Conservation (phyloP, 2,113 vertebrate species). For the Herpailurus yagouaroundi region DNA sequence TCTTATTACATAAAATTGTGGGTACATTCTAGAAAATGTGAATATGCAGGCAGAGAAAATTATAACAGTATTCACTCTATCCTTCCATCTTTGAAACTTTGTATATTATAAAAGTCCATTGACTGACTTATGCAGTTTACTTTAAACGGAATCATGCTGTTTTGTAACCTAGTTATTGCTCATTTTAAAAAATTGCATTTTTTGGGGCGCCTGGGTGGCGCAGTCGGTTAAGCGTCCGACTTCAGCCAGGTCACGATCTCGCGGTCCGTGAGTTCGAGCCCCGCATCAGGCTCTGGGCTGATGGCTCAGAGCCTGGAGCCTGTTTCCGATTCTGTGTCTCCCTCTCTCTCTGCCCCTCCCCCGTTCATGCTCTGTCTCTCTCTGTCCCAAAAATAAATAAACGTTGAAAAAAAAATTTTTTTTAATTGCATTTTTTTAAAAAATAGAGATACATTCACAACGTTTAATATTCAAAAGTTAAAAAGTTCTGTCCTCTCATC, state of each 20-base stretch:
- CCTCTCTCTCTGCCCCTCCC: no score
- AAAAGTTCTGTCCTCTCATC: background rate
- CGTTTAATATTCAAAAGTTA: background rate
- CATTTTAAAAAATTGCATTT: background rate
- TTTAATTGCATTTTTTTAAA: background rate
- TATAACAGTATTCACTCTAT: slow-evolving; percentile 20
- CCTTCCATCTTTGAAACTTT: slow-evolving; percentile 49
- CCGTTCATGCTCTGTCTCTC: no score
- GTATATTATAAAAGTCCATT: background rate
- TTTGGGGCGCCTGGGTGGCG: no score
- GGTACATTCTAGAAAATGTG: background rate
- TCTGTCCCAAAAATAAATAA: no score
- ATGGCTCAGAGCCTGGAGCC: no score
- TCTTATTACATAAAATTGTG: slow-evolving; percentile 27
- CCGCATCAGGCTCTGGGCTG: no score
- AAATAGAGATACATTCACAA: background rate
- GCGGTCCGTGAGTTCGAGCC: no score
- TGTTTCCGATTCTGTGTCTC: no score
- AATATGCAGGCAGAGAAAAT: background rate
- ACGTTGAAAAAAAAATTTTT: no score
- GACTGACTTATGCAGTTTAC: slow-evolving; percentile 51
- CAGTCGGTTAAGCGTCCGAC: no score
- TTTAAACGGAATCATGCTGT: slow-evolving; percentile 39
- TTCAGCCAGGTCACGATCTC: no score
- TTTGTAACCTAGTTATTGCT: slow-evolving; percentile 33